Evolutionary conservation across 1,140 invertebrate species (phyloP).

Genomic region (Telenomus remus): DNA sequence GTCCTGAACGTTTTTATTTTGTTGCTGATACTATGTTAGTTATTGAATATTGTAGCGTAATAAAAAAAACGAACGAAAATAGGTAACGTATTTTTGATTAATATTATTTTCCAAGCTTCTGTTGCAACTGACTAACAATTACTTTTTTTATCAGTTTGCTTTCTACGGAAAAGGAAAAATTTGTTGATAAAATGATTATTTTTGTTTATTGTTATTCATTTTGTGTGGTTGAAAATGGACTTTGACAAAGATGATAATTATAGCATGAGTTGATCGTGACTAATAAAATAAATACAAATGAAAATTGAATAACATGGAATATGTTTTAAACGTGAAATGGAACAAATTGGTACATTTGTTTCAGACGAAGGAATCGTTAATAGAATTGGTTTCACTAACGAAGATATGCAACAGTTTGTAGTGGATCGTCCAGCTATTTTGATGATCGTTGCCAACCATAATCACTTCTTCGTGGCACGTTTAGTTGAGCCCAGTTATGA

Average conservation of each 20-base stretch:
- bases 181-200: no score
- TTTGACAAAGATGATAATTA: background rate
- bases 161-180: no score
- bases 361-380: slow-evolving; percentile 28
- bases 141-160: no score
- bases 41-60: no score
- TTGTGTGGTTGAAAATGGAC: background rate
- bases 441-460: slow-evolving; percentile 15
- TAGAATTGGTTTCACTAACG: slow-evolving; percentile 17
- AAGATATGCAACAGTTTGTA: slow-evolving; percentile 19
- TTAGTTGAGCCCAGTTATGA: slow-evolving; percentile 17
- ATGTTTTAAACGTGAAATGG: slow-evolving; percentile 13
- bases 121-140: no score
- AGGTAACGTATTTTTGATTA: no score
- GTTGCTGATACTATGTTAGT: no score
- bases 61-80: no score
- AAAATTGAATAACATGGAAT: background rate
- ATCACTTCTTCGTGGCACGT: slow-evolving; percentile 17
- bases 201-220: background rate
- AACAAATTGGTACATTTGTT: slow-evolving; percentile 30
- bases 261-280: slow-evolving; percentile 14
- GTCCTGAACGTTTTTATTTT: no score
- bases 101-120: no score
- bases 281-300: slow-evolving; percentile 24
- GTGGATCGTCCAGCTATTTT: slow-evolving; percentile 38